Base-by-base conservation (phyloP, 2,113 vertebrate genomes). In the Psilopogon haemacephalus region DNA sequence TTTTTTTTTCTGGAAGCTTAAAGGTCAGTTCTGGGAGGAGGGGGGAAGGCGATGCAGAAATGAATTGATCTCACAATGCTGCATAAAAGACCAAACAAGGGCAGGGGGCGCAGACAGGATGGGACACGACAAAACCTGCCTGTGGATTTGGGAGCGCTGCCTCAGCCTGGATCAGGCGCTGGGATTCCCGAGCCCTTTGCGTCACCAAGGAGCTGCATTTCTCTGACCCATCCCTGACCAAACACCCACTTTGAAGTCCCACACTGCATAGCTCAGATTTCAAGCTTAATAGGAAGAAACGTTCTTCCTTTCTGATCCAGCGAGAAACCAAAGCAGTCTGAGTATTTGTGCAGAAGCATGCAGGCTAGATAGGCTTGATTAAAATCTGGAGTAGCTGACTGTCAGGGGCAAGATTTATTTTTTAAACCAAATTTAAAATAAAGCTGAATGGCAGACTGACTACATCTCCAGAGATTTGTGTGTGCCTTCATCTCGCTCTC, bases 381-480 rank as follows among this genome's bases (percentile, higher is more conserved):
- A 46, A 78, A 87, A 82, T 60, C 35, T 63, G 27, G 83, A 79
- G 79, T 87, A 93, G 86, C 77, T 89, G 81, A 44, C 9, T 63
- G 73, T 86, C 80, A 83, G 64, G 63, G 89, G 68, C 63, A 58
- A 75, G 59, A 60, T 70, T 70, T 73, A 52, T 48, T 81, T 94
- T 87, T 84, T 59, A 89, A 89, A 86, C 7, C 32, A n/a, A 86
- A 58, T 48, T 48, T 40, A 84, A 86, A 95, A 86, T 93, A 95
- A 92, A 93, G 48, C 71, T 75, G 76, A 77, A 73, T 69, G 88
- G 65, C 88, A 80, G 70, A 72, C 37, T 50, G 46, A 26, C 63
- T 33, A 2, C 32, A 28, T 18, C 18, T 80, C 35, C 48, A 8
- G 35, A 65, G 50, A 21, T 23, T 20, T 32, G 27, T 70, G 27